These are phyloP conservation scores for Oryzias sinensis DNA, from an alignment of 2,797 vertebrate species.

Conservation along the genomic window DNA sequence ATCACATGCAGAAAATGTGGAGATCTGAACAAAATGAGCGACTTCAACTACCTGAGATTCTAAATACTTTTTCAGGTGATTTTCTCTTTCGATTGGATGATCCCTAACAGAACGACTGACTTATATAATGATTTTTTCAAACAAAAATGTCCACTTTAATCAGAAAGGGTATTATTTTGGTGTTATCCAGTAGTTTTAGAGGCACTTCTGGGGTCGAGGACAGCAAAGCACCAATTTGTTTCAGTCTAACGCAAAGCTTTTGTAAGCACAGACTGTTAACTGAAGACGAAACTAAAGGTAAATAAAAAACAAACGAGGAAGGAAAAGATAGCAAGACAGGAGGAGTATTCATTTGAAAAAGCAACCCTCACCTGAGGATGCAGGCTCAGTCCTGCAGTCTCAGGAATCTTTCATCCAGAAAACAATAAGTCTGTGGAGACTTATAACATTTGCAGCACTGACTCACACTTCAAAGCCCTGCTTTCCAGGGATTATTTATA, in stretches of 20 bases:
- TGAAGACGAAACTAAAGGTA: constrained; percentile 25
- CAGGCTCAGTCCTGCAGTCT: constrained; percentile 48
- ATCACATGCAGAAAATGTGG: too few species aligned
- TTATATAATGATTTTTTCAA: too few species aligned
- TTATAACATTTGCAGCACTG: constrained; percentile 34
- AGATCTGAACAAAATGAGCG: too few species aligned
- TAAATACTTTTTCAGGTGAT: too few species aligned
- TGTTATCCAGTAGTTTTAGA: too few species aligned
- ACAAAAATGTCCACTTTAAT: too few species aligned
- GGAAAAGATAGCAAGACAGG: constrained; percentile 21
- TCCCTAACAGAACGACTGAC: too few species aligned
- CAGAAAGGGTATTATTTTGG: too few species aligned
- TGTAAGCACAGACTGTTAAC: constrained; percentile 48
- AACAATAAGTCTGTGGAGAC: constrained; percentile 60
- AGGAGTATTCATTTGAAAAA: constrained; percentile 52
- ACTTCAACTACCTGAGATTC: too few species aligned
- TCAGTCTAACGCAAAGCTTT: constrained; percentile 48
- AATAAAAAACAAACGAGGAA: constrained; percentile 3
- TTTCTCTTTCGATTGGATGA: too few species aligned
- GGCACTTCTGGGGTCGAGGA: constrained; percentile 56
- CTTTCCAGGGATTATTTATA: constrained; percentile 34
- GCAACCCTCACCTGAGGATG: constrained; percentile 65
- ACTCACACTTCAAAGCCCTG: constrained; percentile 59
- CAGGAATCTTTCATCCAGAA: constrained; percentile 61
- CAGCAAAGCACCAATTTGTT: constrained; percentile 50